These are phyloP conservation scores for Beris chalybata DNA, from an alignment of 2,888 invertebrate species.

Conservation along the genomic window DNA sequence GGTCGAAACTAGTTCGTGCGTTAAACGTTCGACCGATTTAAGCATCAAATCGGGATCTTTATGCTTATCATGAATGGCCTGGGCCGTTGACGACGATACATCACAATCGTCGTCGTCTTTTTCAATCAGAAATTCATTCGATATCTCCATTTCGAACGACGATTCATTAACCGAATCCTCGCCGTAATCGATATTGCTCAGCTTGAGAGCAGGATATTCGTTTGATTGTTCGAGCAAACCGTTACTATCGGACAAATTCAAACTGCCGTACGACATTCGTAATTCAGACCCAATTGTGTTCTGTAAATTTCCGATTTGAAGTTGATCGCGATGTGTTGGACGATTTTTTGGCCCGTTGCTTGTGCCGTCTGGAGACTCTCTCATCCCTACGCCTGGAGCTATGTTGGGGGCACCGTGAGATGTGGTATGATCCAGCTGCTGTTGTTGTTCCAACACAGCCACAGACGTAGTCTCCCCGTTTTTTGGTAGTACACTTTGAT, in stretches of 20 bases:
- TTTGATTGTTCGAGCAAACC: conserved; percentile 50
- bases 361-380: conserved; percentile 49
- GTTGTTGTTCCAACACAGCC: conserved; percentile 59
- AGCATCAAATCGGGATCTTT: conserved; percentile 70
- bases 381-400: conserved; percentile 60
- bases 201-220: conserved; percentile 57
- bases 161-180: conserved; percentile 56
- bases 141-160: conserved; percentile 56
- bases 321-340: conserved; percentile 38
- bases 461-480: conserved; percentile 77
- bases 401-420: conserved; percentile 55
- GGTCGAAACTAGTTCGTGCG: conserved; percentile 66
- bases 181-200: conserved; percentile 49
- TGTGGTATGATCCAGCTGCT: conserved; percentile 53
- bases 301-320: conserved; percentile 40
- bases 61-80: conserved; percentile 54
- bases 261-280: conserved; percentile 41
- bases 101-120: conserved; percentile 49
- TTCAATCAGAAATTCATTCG: conserved; percentile 56
- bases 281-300: conserved; percentile 43
- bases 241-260: conserved; percentile 46
- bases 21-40: conserved; percentile 66
- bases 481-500: conserved; percentile 61
- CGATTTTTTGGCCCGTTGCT: conserved; percentile 37
- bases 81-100: conserved; percentile 38